phyloP scores from a whole-genome alignment of 2,113 vertebrate species.

The Loxodonta africana region DNA sequence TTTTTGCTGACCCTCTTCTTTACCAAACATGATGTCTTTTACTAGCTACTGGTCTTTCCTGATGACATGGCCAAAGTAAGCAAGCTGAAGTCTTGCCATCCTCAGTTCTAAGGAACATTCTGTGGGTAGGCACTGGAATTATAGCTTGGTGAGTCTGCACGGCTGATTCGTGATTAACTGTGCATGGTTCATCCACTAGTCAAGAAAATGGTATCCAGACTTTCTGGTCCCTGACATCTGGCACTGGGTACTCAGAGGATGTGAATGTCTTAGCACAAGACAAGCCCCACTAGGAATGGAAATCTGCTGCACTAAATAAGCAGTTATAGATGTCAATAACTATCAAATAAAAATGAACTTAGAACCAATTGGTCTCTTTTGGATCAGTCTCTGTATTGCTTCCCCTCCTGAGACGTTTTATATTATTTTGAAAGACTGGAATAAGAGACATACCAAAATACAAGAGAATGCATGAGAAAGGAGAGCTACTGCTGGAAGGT shows the following conservation, averaged over 20 bases:
- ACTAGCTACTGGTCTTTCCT: too few species aligned
- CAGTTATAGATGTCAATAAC: not conserved
- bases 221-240: slow-evolving; percentile 20
- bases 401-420: not conserved
- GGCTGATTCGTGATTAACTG: not conserved
- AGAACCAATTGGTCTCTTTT: not conserved
- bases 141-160: not conserved
- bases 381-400: not conserved
- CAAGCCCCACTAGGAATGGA: not conserved
- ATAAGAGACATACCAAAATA: not conserved
- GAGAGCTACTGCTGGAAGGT: not conserved
- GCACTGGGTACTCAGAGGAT: not conserved
- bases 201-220: not conserved
- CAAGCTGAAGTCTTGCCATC: too few species aligned
- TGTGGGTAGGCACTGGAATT: not conserved
- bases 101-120: too few species aligned
- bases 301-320: not conserved
- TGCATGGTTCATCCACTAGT: not conserved
- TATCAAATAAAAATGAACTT: not conserved
- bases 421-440: not conserved
- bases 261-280: slow-evolving; percentile 13
- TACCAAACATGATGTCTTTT: too few species aligned
- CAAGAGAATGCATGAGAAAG: not conserved
- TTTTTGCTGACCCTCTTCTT: too few species aligned
- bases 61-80: not conserved